These are phyloP conservation scores for Rhodinocichla rosea DNA, from an alignment of 2,113 vertebrate genomes.

Conservation along the genomic window DNA sequence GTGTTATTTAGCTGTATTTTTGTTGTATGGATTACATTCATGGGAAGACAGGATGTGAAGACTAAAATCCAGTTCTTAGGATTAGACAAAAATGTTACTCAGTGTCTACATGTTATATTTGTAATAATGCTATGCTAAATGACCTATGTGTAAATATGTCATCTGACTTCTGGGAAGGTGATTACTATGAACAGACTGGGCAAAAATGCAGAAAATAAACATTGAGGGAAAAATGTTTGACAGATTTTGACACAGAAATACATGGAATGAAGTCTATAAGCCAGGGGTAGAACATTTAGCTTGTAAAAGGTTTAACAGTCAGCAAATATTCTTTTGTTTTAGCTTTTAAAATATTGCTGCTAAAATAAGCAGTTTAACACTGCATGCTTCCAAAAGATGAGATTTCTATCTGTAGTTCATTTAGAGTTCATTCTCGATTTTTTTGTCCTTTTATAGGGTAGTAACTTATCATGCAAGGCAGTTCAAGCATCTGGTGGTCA, in stretches of 20 bases:
- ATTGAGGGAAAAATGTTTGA: background rate
- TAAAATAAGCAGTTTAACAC: background rate
- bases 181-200: background rate
- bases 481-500: background rate
- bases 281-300: background rate
- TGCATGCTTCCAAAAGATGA: background rate
- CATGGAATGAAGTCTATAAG: background rate
- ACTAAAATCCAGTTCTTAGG: background rate
- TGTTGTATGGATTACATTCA: background rate
- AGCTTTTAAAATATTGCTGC: background rate
- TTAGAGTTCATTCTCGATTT: background rate
- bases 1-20: background rate
- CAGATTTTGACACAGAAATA: background rate
- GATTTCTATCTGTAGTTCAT: background rate
- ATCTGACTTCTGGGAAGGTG: background rate
- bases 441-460: background rate
- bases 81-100: background rate
- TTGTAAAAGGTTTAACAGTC: background rate
- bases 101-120: background rate
- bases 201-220: background rate
- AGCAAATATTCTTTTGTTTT: background rate
- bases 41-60: background rate
- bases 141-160: background rate
- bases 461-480: background rate
- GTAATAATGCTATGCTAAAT: background rate